Evolutionary conservation across 2,888 invertebrate species (phyloP), one percentile per base, ranked within the genome.

Genomic region (Limulus polyphemus): DNA sequence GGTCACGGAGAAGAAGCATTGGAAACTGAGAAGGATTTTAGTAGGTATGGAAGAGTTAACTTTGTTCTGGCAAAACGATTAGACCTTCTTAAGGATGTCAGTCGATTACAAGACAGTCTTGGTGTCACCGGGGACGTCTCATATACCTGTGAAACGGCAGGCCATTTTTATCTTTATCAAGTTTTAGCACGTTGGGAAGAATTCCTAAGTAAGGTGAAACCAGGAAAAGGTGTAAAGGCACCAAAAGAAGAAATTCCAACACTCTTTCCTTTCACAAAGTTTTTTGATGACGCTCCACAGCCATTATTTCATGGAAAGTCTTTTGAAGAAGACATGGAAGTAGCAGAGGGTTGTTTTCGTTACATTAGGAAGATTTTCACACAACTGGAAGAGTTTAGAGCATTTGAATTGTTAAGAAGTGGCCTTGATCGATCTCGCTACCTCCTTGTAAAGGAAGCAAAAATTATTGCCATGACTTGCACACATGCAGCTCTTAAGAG

Each of bases 381-480:
- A 49, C 95, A 99, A 75, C 78, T 99, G 11, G 98, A 99, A 75
- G 98, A 99, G 76, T 99, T 99, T 75, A 82, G 98, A 58, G 97
- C 99, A 0, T 99, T 99, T 77, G 99, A 99, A 77, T 79, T 99
- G 68, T 79, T 99, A 10, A 82, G 99, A 11, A 94, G 92, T 57
- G 99, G 99, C 0, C 79, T 94, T 57, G 99, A 99, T 76, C 81
- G 99, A 57, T 93, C 97, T 0, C 91, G 95, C 73, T 99, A 99
- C 78, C 80, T 99, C 62, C 80, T 99, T 59, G 97, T 99, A 0
- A 94, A 95, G 74, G 99, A 99, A 76, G 98, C 99, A 0, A 99
- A 98, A 79, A 95, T 99, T 61, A 99, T 99, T 70, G 99, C 99
- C 1, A 99, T 99, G 99, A 99, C 99, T 0, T 99, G 99, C 79